Evolutionary conservation across 2,113 vertebrate genomes (phyloP), one percentile per base, ranked within the genome.

Genomic region (Gambusia affinis): DNA sequence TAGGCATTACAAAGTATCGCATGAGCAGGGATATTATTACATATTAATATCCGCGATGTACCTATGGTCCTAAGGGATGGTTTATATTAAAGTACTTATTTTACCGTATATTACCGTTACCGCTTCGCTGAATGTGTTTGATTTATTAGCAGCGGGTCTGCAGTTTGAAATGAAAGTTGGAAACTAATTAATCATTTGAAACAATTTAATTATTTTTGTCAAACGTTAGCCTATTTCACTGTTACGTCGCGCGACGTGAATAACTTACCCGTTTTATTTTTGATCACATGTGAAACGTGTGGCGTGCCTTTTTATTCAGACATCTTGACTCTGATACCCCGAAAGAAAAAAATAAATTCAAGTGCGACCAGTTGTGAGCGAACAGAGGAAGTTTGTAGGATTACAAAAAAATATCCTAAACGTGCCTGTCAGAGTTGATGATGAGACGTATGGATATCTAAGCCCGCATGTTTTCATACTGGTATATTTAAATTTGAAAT

Each of bases 21-120:
- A 70, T 1, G 19, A 51, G 37, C 15, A 4, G 17, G 42, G 66
- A 29, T 30, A 68, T 68, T 30, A 42, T 27, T n/a, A 17, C 39
- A 29, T 19, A 44, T n/a, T 65, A 37, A 37, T 39, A 65, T 39
- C 64, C 64, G 30, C n/a, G 11, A 65, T 27, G 37, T 39, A 63
- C 64, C 7, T 65, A 39, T 14, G 11, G 64, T 37, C 61, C 61
- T 37, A 27, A 74, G 1, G 47, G 64, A n/a, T 29, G 64, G 19
- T 37, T 67, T 74, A 74, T 69, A 28, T 15, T 57, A 17, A 67
- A 44, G 28, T 14, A 42, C 33, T 44, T 19, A 68, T 68, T 51
- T 68, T 51, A 8, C 66, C 22, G 2, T 12, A 54, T 17, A 51
- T 51, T 68, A 31, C 30, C 10, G 30, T 68, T 22, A 31, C 28